Percentiles rank a stretch among this genome's conserved stretches.
phyloP scores from a whole-genome alignment of 2,888 invertebrate genomes.

The Ornithoptera priamus region DNA sequence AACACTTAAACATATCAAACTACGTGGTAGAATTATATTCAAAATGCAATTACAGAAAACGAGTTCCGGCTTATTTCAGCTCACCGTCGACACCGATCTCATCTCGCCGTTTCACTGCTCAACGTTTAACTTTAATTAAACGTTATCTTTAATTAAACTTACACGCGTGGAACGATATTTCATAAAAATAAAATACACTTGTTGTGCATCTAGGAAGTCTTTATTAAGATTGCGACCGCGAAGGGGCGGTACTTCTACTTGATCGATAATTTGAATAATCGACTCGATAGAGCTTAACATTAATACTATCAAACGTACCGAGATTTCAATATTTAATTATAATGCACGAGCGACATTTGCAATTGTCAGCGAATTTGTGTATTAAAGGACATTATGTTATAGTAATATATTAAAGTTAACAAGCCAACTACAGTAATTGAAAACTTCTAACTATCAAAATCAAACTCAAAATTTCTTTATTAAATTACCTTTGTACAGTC shows the following conservation, averaged over 20 bases:
- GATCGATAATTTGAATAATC: slow-evolving; percentile 75
- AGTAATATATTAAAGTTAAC: slow-evolving; percentile 1
- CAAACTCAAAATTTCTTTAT: neutral
- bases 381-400: slow-evolving; percentile 10
- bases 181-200: slow-evolving; percentile 67
- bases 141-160: slow-evolving; percentile 70
- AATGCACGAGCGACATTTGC: slow-evolving; percentile 39
- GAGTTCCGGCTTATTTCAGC: slow-evolving; percentile 30
- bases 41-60: slow-evolving; percentile 37
- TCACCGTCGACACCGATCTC: slow-evolving; percentile 44
- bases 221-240: slow-evolving; percentile 77
- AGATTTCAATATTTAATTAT: slow-evolving; percentile 51
- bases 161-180: slow-evolving; percentile 57
- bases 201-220: slow-evolving; percentile 74
- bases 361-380: slow-evolving; percentile 48
- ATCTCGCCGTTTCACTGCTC: slow-evolving; percentile 54
- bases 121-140: slow-evolving; percentile 73
- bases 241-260: slow-evolving; percentile 71
- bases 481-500: no score
- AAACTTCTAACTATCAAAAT: slow-evolving; percentile 1
- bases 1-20: slow-evolving; percentile 15
- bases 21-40: slow-evolving; percentile 35
- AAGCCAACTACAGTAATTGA: neutral
- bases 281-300: slow-evolving; percentile 61
- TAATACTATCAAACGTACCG: slow-evolving; percentile 55